A percentile compares a stretch with the other conserved stretches of the same genome.
Conservation (phyloP, 2,888 invertebrate genomes). For the Acanthoscelides obtectus region DNA sequence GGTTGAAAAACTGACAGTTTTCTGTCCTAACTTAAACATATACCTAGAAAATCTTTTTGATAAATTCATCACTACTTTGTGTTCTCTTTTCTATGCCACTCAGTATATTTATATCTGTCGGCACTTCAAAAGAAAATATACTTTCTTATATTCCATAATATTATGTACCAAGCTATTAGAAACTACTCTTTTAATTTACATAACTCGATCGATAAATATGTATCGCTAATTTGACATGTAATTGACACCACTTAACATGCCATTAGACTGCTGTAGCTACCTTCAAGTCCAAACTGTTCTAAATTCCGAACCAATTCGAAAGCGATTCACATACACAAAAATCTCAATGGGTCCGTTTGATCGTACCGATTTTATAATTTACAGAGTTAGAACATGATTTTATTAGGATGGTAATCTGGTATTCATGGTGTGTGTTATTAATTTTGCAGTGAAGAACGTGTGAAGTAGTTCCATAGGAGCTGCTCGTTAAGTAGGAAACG, state of each 20-base stretch:
- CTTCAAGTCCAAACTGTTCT: neutral
- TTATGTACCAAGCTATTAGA: too few species aligned
- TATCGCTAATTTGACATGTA: neutral
- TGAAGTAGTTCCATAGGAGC: neutral
- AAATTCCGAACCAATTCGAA: neutral
- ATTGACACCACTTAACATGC: neutral
- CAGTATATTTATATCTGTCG: too few species aligned
- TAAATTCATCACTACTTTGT: too few species aligned
- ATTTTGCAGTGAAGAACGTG: too few species aligned
- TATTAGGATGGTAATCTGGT: neutral
- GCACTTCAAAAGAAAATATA: too few species aligned
- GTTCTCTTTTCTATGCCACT: too few species aligned
- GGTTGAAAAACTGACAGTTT: too few species aligned
- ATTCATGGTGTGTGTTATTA: neutral
- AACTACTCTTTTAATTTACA: too few species aligned
- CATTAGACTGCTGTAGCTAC: neutral
- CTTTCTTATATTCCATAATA: too few species aligned
- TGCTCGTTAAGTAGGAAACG: neutral
- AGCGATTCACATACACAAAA: neutral
- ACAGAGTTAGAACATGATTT: neutral
- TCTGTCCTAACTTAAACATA: too few species aligned
- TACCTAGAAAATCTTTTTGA: too few species aligned
- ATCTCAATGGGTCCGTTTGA: neutral
- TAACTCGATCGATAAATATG: too few species aligned
- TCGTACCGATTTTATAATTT: neutral